Base-by-base conservation (phyloP, 2,113 vertebrate genomes). In the Heteronetta atricapilla region DNA sequence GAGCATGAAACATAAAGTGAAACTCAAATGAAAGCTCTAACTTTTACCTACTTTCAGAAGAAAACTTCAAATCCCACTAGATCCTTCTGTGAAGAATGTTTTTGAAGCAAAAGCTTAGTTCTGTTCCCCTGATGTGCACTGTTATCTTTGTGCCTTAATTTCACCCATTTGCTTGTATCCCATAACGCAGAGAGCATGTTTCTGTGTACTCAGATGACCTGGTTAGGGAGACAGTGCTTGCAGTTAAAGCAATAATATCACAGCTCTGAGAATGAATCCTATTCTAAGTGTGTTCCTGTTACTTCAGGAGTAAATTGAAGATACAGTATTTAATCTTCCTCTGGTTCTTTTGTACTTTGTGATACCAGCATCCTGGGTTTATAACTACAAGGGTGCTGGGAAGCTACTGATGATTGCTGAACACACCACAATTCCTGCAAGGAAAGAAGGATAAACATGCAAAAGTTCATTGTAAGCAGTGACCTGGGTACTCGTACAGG, bases 61-160 rank as follows among this genome's bases (percentile, higher is more conserved):
- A 93, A 92, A 95, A 86, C 91, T 96, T 97, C 93, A 95, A 96
- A 95, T 94, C 93, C 87, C 89, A 63, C 89, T 74, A 94, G 94
- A 86, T 40, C 10, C 13, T 88, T 96, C 87, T 95, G 62, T 91
- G 89, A 92, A 92, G 63, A 79, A 67, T 21, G 40, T 87, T 95
- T 97, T 85, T 95, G 94, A 97, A 97, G 91, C 44, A 88, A 76
- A 95, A 94, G 74, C 93, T 95, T 86, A 95, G 91, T 91, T 95
- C 94, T 95, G 31, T 89, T 89, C 59, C 50, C 93, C 89, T 91
- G 89, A 89, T 92, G 78, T 80, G 78, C 40, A 59, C 58, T 94
- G 73, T 89, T 90, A 93, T 90, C 83, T 92, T 86, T 80, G 55
- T 1, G 5, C 67, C 89, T 97, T 95, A 96, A 95, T 96, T 95